Conservation (phyloP, 2,888 invertebrate species). For the Micoletzkya japonica region DNA sequence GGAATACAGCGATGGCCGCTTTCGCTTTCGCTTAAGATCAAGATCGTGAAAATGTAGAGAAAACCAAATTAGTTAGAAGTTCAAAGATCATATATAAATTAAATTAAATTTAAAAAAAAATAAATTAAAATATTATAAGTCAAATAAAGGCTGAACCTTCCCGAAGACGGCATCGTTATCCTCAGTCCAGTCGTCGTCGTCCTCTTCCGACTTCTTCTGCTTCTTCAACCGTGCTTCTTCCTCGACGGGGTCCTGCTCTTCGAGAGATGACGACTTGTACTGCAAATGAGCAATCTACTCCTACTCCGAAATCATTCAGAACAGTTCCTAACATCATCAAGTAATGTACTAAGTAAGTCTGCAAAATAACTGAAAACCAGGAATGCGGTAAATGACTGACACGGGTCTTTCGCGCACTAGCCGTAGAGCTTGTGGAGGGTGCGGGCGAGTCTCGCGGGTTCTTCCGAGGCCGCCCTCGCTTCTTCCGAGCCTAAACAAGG, state of each 20-base stretch:
- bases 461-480: slow-evolving; percentile 12
- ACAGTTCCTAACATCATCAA: no score
- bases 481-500: neutral
- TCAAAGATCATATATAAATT: neutral
- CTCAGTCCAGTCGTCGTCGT: slow-evolving; percentile 16
- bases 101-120: neutral
- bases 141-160: no score
- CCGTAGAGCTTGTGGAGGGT: neutral
- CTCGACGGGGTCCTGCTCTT: neutral
- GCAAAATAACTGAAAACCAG: neutral
- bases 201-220: neutral
- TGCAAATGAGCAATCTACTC: neutral
- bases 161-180: neutral
- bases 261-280: neutral
- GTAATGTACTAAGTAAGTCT: no score
- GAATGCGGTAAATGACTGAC: neutral
- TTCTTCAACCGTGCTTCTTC: neutral
- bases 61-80: no score
- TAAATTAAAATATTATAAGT: neutral
- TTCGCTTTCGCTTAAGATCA: neutral
- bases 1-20: slow-evolving; percentile 4
- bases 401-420: neutral
- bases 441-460: neutral
- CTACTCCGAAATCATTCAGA: no score
- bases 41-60: neutral